Conservation (phyloP, 2,113 vertebrate species). For the Pelobates fuscus region DNA sequence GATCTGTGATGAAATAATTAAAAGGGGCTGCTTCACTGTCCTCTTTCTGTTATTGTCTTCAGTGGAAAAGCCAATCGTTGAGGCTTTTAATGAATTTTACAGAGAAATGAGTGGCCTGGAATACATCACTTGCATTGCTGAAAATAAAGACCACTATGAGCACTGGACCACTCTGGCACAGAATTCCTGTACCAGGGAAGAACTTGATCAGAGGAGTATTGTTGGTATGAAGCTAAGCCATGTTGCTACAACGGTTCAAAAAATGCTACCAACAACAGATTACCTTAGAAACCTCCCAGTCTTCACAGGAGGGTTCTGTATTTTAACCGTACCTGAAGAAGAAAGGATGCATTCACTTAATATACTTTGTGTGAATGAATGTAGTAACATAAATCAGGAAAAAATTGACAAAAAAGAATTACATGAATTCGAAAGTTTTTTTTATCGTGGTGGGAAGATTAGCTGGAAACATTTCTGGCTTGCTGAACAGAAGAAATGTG, state of each 20-base stretch:
- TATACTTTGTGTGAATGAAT: conserved; percentile 73
- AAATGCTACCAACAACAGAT: conserved; percentile 54
- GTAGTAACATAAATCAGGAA: conserved; percentile 63
- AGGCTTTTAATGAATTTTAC: conserved; percentile 78
- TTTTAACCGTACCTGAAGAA: conserved; percentile 65
- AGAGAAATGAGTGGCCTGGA: conserved; percentile 75
- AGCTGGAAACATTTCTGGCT: conserved; percentile 80
- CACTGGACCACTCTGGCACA: conserved; percentile 72
- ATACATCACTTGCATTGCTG: conserved; percentile 75
- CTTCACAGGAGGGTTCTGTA: conserved; percentile 64
- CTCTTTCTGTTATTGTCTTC: conserved; percentile 73
- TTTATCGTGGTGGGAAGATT: conserved; percentile 76
- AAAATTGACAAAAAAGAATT: conserved; percentile 58
- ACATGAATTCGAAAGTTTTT: conserved; percentile 66
- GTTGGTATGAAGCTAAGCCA: conserved; percentile 81
- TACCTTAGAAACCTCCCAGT: conserved; percentile 64
- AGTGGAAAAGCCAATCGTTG: conserved; percentile 72
- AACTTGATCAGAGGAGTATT: conserved; percentile 64
- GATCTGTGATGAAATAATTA: conserved; percentile 76
- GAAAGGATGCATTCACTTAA: conserved; percentile 73
- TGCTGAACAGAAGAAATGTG: conserved; percentile 67
- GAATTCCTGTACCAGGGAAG: conserved; percentile 62
- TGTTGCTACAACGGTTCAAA: conserved; percentile 69
- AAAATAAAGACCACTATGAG: conserved; percentile 64
- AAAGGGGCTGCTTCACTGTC: conserved; percentile 69